Evolutionary conservation across 1,140 invertebrate species (phyloP).

Genomic region (Lepidurus apus): DNA sequence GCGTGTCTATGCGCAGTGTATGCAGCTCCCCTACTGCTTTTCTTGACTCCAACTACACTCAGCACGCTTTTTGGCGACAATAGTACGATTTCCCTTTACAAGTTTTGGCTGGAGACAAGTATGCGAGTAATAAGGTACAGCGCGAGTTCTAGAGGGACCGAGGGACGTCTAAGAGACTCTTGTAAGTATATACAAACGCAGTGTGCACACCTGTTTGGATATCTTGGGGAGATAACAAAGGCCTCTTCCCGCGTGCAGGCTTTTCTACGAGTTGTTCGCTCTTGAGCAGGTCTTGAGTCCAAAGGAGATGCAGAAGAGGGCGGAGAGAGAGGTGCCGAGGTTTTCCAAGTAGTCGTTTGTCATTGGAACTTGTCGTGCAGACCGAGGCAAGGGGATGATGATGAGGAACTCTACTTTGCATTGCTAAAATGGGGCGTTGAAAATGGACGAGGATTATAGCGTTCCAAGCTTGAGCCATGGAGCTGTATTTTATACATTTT

Average conservation of each 20-base stretch:
- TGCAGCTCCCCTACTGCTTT: neutral
- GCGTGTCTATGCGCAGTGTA: neutral
- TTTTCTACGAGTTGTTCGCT: neutral
- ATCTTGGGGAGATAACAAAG: conserved; percentile 13
- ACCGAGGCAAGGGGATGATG: conserved; percentile 6
- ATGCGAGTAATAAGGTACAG: neutral
- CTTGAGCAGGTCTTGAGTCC: neutral
- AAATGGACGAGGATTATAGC: conserved; percentile 15
- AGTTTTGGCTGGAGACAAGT: neutral
- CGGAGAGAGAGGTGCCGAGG: conserved; percentile 1
- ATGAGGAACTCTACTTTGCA: conserved; percentile 21
- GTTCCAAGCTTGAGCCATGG: neutral
- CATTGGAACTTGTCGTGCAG: conserved; percentile 17
- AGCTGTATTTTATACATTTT: neutral
- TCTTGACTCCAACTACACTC: neutral
- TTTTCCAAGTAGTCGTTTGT: conserved; percentile 19
- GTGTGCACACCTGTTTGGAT: conserved; percentile 18
- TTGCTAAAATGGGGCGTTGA: conserved; percentile 18
- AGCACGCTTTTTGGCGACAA: conserved; percentile 18
- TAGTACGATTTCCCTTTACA: neutral
- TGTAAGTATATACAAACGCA: neutral
- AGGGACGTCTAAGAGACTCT: neutral
- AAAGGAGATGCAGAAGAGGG: conserved; percentile 1
- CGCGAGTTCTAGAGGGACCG: neutral
- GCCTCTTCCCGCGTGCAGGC: conserved; percentile 11